phyloP scores from a whole-genome alignment of 1,140 invertebrate species.

The Periplaneta americana region DNA sequence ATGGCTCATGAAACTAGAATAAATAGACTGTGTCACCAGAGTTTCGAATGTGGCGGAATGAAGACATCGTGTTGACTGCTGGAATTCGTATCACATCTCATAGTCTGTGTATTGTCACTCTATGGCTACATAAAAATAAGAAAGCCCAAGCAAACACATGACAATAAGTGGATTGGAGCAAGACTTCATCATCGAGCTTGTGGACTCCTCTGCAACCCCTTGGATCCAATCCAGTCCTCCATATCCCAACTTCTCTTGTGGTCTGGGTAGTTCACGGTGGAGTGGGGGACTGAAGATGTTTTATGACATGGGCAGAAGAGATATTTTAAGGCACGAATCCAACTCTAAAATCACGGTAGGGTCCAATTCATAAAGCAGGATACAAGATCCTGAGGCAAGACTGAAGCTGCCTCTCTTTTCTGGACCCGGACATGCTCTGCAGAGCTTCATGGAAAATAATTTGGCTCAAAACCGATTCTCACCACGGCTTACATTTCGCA shows the following conservation, averaged over 20 bases:
- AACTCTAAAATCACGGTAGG: slow-evolving; percentile 16
- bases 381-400: neutral
- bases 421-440: neutral
- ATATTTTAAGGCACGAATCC: slow-evolving; percentile 22
- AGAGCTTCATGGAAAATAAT: neutral
- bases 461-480: neutral
- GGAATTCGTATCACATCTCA: neutral
- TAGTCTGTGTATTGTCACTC: neutral
- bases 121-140: neutral
- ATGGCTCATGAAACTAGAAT: neutral
- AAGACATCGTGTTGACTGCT: neutral
- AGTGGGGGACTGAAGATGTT: neutral
- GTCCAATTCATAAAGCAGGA: neutral
- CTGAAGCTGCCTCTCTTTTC: neutral
- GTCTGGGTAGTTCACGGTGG: neutral
- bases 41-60: neutral
- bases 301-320: slow-evolving; percentile 5
- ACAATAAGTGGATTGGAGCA: neutral
- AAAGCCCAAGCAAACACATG: neutral
- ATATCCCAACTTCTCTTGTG: neutral
- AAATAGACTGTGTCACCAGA: neutral
- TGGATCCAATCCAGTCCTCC: too few species aligned
- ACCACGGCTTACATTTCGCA: neutral
- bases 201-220: neutral
- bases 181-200: neutral